These are phyloP conservation scores for Heterotis niloticus DNA, from an alignment of 2,113 vertebrate species.

Conservation along the genomic window DNA sequence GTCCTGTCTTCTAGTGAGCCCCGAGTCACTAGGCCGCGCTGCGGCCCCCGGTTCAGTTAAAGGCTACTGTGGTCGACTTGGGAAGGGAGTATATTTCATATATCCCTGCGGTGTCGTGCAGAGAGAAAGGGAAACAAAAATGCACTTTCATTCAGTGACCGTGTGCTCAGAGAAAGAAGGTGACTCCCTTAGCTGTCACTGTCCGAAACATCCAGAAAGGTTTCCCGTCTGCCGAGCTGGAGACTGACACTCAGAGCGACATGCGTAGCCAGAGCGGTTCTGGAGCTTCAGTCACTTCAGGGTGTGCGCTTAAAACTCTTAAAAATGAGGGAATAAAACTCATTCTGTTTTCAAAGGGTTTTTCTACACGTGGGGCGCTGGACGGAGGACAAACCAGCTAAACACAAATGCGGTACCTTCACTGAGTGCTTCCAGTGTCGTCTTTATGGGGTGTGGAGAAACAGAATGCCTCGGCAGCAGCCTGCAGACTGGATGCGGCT, in stretches of 20 bases:
- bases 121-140: background rate
- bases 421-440: constrained; percentile 31
- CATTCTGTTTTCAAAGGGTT: too few species aligned
- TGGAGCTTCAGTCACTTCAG: too few species aligned
- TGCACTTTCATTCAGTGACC: background rate
- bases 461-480: constrained; percentile 39
- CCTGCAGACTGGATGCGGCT: background rate
- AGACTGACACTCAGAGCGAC: background rate
- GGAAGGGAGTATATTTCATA: background rate
- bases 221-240: background rate
- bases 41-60: background rate
- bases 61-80: background rate
- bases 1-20: background rate
- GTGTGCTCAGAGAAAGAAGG: background rate
- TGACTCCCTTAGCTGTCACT: background rate
- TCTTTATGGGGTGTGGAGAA: constrained; percentile 48
- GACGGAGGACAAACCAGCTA: too few species aligned
- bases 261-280: too few species aligned
- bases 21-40: background rate
- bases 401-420: background rate
- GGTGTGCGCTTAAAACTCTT: too few species aligned
- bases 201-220: background rate
- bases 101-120: too few species aligned
- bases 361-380: too few species aligned
- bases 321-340: too few species aligned